These are phyloP conservation scores for Ferdinandea cuprea DNA, from an alignment of 2,888 invertebrate genomes.

Conservation along the genomic window DNA sequence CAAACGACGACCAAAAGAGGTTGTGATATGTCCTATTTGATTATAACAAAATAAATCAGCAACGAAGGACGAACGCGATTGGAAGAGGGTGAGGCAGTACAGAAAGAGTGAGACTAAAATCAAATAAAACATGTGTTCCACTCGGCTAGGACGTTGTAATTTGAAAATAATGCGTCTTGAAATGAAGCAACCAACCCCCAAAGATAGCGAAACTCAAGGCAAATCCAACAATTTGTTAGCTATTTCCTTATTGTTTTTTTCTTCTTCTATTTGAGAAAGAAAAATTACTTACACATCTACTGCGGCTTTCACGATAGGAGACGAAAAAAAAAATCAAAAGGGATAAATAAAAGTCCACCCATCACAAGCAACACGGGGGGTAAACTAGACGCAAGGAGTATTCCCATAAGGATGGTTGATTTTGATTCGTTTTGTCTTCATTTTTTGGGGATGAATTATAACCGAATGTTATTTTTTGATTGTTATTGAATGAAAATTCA, in stretches of 20 bases:
- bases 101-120: conserved; percentile 39
- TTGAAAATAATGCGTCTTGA: conserved; percentile 70
- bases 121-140: conserved; percentile 70
- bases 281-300: conserved; percentile 63
- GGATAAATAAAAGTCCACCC: conserved; percentile 35
- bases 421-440: conserved; percentile 36
- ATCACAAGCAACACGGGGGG: conserved; percentile 20
- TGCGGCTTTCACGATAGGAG: conserved; percentile 25
- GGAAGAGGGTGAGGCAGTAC: no score
- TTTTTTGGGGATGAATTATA: conserved; percentile 57
- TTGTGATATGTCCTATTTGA: conserved; percentile 62
- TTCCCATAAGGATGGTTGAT: conserved; percentile 40
- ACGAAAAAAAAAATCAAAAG: conserved; percentile 36
- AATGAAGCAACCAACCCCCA: conserved; percentile 22
- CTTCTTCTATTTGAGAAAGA: conserved; percentile 24
- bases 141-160: conserved; percentile 56
- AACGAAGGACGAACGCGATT: conserved; percentile 29
- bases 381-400: not conserved
- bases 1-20: conserved; percentile 12
- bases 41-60: conserved; percentile 59
- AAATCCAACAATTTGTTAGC: conserved; percentile 32
- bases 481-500: conserved; percentile 73
- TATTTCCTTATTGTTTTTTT: not conserved
- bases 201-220: conserved; percentile 7
- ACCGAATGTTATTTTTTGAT: conserved; percentile 72